Base-by-base conservation (phyloP, 1,140 invertebrate genomes). In the Bombus consobrinus region DNA sequence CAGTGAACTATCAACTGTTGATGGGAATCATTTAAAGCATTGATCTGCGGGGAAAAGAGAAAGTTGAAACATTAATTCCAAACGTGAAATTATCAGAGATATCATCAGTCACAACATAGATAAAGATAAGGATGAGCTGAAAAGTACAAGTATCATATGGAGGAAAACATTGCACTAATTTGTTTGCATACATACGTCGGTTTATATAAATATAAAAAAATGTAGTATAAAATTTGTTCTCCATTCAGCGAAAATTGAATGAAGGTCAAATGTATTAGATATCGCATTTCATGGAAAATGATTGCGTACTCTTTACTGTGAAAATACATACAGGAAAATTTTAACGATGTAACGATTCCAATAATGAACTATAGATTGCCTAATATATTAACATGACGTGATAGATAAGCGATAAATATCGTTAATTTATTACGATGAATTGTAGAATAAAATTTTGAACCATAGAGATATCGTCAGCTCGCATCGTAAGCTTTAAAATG, bases 1-100 rank as follows among this genome's bases (percentile, higher is more conserved):
- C 98, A 98, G 94, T 98, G 97, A 2, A 98, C 98, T 96, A 98
- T 97, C 89, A 99, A 94, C 92, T 98, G 98, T 89, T 98, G 97
- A 94, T 98, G 98, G 77, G 96, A 97, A 94, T 98, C 98, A 95
- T 98, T 98, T 18, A 98, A 95, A 71, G 96, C 93, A 81, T 96
- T 97, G 62, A 97, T 96, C 97, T 97, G 94, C 13, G 95, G 22
- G 8, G 5, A 32, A 32, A 5, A 37, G 15, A 68, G 8, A 47
- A 37, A 69, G 15, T 34, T 39, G 5, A 10, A 12, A 5, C 1
- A 13, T 34, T 34, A 32, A 57, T 37, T 76, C 53, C 18, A 28
- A 53, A 34, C 1, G 28, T n/a, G 4, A 28, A 71, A 6, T 57
- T 62, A 32, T 75, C 39, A 47, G 22, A 13, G n/a, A 73, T 28